Percentiles rank a stretch among this genome's conserved stretches.
phyloP scores from a whole-genome alignment of 2,888 invertebrate genomes.

The Antheraea assamensis region DNA sequence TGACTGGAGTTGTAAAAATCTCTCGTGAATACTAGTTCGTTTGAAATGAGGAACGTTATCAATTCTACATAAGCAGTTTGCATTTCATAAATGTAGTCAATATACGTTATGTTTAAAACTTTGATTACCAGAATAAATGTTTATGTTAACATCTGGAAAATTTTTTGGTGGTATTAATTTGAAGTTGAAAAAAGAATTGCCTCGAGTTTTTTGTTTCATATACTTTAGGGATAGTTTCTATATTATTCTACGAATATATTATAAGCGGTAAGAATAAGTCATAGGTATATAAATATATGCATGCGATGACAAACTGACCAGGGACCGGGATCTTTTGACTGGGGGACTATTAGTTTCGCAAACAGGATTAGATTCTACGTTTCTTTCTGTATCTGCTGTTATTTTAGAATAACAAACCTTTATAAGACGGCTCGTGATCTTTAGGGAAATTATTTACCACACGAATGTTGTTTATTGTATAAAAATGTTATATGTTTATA shows the following conservation, averaged over 20 bases:
- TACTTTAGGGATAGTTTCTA: too few relatives aligned
- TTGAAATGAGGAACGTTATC: not conserved
- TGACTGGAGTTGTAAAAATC: not conserved
- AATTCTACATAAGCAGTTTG: not conserved
- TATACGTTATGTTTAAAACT: not conserved
- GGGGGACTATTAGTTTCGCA: constrained; percentile 86
- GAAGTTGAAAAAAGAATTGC: too few relatives aligned
- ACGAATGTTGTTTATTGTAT: constrained; percentile 94
- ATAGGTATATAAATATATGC: constrained; percentile 74
- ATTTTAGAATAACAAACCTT: constrained; percentile 97
- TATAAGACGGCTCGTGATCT: constrained; percentile 96
- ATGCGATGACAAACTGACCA: constrained; percentile 87
- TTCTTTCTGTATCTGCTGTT: constrained; percentile 96
- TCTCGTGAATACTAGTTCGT: not conserved
- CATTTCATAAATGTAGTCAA: not conserved
- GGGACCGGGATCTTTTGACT: too few relatives aligned
- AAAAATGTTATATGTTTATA: constrained; percentile 89
- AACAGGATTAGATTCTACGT: constrained; percentile 92
- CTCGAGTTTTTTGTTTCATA: too few relatives aligned
- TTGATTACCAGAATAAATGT: too few relatives aligned
- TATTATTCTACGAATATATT: not conserved
- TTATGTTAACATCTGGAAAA: too few relatives aligned
- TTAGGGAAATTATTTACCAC: constrained; percentile 98
- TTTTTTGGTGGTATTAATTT: too few relatives aligned
- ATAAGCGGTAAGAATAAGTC: not conserved